These are phyloP conservation scores for Oithona nana DNA, from an alignment of 2,888 invertebrate genomes.

Conservation along the genomic window DNA sequence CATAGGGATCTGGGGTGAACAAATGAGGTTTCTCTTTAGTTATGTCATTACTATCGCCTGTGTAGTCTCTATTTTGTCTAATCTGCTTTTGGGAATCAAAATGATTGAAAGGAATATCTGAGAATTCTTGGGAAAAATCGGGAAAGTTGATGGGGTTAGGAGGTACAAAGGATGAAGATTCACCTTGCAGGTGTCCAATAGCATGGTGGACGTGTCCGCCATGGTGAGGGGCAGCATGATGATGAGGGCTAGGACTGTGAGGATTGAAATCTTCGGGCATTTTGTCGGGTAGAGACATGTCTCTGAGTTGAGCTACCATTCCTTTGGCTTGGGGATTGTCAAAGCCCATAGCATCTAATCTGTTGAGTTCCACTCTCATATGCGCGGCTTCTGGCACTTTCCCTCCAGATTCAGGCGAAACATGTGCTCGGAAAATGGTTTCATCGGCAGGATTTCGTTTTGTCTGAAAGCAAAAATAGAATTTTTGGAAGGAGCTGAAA, in stretches of 20 bases:
- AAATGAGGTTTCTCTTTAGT: neutral
- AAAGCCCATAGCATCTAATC: constrained; percentile 12
- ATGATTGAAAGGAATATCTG: neutral
- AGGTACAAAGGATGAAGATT: neutral
- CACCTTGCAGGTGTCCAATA: too few species aligned
- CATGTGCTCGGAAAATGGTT: neutral
- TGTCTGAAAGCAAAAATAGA: neutral
- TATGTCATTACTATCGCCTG: neutral
- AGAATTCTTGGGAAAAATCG: neutral
- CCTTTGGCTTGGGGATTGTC: neutral
- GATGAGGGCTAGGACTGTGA: neutral
- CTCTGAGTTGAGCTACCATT: constrained; percentile 7
- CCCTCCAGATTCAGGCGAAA: constrained; percentile 8
- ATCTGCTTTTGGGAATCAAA: neutral
- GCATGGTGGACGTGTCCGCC: too few species aligned
- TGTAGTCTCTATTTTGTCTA: neutral
- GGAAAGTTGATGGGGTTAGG: neutral
- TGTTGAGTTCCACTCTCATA: constrained; percentile 5
- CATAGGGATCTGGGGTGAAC: neutral
- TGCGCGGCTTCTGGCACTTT: constrained; percentile 10
- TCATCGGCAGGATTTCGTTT: neutral
- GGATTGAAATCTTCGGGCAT: neutral
- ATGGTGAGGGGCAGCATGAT: too few species aligned
- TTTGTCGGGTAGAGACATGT: constrained; percentile 8
- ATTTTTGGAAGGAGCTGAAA: too few species aligned